Evolutionary conservation across 2,888 invertebrate genomes (phyloP), one percentile per base, ranked within the genome.

Genomic region (Drosophila nigricruria): DNA sequence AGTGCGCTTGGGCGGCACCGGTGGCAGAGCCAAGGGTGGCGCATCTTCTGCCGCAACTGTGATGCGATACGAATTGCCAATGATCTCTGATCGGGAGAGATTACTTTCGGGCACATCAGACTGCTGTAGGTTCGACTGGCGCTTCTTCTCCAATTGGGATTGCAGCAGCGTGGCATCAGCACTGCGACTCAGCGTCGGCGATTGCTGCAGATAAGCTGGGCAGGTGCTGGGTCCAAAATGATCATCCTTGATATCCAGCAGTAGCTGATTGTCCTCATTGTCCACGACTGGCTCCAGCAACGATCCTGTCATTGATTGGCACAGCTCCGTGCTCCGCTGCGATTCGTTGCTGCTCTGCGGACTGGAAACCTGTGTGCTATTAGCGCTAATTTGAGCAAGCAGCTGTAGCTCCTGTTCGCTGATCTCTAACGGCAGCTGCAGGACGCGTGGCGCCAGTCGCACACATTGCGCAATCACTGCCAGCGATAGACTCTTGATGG

Each of bases 401-500:
- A 84, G 67, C 64, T 81, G 78, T 32, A 91, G 65, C 72, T 92
- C 92, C 16, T 68, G 71, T 5, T 74, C 94, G 75, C 94, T 95
- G 74, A 95, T 95, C 85, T 95, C 95, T 69, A 96, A 88, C 77
- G 94, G 94, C 77, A 96, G 91, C 1, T 96, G 94, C 65, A 98
- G 94, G 5, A 96, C 94, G 76, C 95, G 94, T 0, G 98, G 98
- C 83, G 95, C 95, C 27, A 97, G 91, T 42, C 95, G 94, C 38
- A 97, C 93, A 60, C 97, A 95, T 79, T 96, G 95, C 0, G 96
- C 95, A 25, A 98, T 92, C 90, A 97, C 98, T 60, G 95, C 95
- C 23, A 98, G 91, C 0, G 98, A 97, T 40, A 98, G 94, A 9
- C 97, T 96, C 93, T 98, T 98, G 1, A 98, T 96, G 66, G 98